These are phyloP conservation scores for Tortrix viridana DNA, from an alignment of 2,888 invertebrate genomes.

Conservation along the genomic window DNA sequence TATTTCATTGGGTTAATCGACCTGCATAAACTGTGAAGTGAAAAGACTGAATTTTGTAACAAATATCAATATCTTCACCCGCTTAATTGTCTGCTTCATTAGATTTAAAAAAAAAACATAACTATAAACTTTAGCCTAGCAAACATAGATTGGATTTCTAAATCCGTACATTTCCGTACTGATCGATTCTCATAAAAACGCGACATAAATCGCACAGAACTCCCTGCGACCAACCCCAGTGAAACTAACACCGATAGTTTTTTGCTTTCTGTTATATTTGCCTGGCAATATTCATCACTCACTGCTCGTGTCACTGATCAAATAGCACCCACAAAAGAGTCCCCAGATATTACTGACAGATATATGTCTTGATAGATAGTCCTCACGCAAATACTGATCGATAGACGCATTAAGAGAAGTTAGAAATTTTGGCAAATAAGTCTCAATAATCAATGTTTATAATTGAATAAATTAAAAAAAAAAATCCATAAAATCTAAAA, in stretches of 20 bases:
- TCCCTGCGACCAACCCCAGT: slow-evolving; percentile 64
- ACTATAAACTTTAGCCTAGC: not conserved
- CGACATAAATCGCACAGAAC: slow-evolving; percentile 43
- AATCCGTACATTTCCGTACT: slow-evolving; percentile 36
- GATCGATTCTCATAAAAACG: slow-evolving; percentile 46
- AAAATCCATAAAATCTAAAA: too few species aligned
- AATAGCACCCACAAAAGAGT: slow-evolving; percentile 80
- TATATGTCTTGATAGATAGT: slow-evolving; percentile 77
- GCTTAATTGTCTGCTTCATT: too few species aligned
- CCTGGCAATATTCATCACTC: slow-evolving; percentile 84
- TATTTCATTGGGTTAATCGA: not conserved
- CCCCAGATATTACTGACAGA: slow-evolving; percentile 79
- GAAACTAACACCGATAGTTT: slow-evolving; percentile 74
- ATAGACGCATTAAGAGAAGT: slow-evolving; percentile 34
- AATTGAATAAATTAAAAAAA: too few species aligned
- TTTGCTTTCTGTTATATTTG: slow-evolving; percentile 84
- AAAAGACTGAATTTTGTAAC: too few species aligned
- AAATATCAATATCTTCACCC: too few species aligned
- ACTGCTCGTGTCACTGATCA: slow-evolving; percentile 80
- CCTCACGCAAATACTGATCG: slow-evolving; percentile 60
- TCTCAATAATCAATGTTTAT: slow-evolving; percentile 1
- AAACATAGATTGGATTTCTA: not conserved
- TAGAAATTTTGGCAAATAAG: not conserved
- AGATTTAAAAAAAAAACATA: too few species aligned
- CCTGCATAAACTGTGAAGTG: too few species aligned